These are phyloP conservation scores for Tenodera sinensis DNA, from an alignment of 2,888 invertebrate genomes.

Conservation along the genomic window DNA sequence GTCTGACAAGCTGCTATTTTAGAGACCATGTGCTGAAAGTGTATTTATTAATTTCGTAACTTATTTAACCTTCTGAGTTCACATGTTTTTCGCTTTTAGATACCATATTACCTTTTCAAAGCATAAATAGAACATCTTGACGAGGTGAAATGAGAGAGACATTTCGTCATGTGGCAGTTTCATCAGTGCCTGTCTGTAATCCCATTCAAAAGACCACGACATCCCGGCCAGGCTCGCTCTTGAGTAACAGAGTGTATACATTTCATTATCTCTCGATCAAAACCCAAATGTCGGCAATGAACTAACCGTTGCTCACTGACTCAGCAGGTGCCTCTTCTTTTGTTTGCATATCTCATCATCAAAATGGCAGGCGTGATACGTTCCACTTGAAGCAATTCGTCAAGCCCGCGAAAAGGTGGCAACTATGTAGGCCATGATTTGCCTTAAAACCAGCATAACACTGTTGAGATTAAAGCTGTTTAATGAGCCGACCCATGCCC, in stretches of 20 bases:
- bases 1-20: too few relatives aligned
- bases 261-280: not conserved
- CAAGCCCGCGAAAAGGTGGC: not conserved
- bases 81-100: too few relatives aligned
- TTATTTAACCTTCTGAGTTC: too few relatives aligned
- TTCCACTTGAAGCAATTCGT: not conserved
- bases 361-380: not conserved
- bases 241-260: not conserved
- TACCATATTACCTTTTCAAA: too few relatives aligned
- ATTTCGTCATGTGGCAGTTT: conserved; percentile 40
- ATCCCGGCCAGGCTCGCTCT: not conserved
- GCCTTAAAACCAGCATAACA: not conserved
- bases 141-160: not conserved
- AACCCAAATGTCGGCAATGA: not conserved
- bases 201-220: conserved; percentile 36
- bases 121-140: not conserved
- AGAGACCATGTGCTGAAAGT: too few relatives aligned
- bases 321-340: not conserved
- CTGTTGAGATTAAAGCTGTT: conserved; percentile 32
- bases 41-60: too few relatives aligned
- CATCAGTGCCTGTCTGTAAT: conserved; percentile 43
- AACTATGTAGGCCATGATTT: not conserved
- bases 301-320: not conserved
- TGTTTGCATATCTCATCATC: not conserved
- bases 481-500: conserved; percentile 35